Evolutionary conservation across 2,888 invertebrate species (phyloP), one percentile per base, ranked within the genome.

Genomic region (Lamellibrachia satsuma): DNA sequence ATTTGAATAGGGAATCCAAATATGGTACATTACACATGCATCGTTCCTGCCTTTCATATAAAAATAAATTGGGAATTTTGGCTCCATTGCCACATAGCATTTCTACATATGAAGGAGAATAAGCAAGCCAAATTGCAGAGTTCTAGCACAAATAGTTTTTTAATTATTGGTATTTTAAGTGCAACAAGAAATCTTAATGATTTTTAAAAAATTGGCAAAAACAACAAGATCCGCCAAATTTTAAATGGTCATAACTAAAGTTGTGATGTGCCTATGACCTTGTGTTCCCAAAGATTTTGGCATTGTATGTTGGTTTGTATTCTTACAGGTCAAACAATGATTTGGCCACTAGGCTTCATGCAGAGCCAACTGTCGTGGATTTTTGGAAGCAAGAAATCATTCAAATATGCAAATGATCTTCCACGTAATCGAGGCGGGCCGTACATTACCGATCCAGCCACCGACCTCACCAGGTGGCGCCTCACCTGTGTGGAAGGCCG

Each of bases 381-480:
- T 57, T 96, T 93, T 1, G 96, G 94, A 95, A 95, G 94, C 60
- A 75, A n/a, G 2, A 94, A 94, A 94, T 93, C 94, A 3, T 95
- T 93, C 92, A 94, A 94, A 92, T 95, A 95, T 93, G 92, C 92
- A 51, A 95, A 95, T 92, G 92, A 92, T 15, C 93, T 95, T 94
- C 57, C 93, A 22, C 90, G 95, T 9, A 95, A 95, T 93, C 94
- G 95, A 39, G 95, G 95, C 27, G 95, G 95, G 1, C 95, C 95
- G 0, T 95, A 95, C 93, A 94, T 94, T 93, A 95, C 95, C 7
- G 93, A 94, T 27, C 95, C 95, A 8, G 95, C 94, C 27, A 95
- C 95, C 27, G 95, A 95, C 93, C 93, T 95, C 51, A 95, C 94
- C 0, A 93, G 95, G 90, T 95, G 95, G 95, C 94, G 95, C 1